Percentiles rank a stretch among this genome's conserved stretches.
Evolutionary conservation across 2,797 vertebrate genomes (phyloP).

Genomic region (Furcifer pardalis): DNA sequence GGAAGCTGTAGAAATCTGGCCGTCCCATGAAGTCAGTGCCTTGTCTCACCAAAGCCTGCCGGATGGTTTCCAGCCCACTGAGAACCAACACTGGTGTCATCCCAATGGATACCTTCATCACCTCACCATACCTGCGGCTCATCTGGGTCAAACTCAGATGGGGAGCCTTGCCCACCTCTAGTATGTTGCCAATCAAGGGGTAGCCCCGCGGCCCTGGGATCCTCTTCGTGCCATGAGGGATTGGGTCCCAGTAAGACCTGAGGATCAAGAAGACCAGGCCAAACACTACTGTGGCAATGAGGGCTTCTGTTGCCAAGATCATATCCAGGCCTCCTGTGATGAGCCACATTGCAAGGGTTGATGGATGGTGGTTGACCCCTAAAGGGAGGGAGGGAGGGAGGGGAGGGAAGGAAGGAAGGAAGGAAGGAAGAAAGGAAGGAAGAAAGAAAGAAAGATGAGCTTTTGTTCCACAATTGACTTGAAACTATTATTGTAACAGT

Average conservation of each 20-base stretch:
- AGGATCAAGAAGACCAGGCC: constrained; percentile 80
- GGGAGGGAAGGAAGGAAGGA: no score
- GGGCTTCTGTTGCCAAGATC: constrained; percentile 75
- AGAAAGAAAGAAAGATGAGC: no score
- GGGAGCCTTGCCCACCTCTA: constrained; percentile 80
- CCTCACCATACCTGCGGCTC: constrained; percentile 82
- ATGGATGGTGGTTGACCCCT: not conserved
- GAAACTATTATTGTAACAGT: no score
- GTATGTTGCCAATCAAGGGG: constrained; percentile 86
- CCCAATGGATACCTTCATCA: constrained; percentile 88
- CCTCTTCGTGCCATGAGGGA: constrained; percentile 81
- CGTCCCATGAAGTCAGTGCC: constrained; percentile 88
- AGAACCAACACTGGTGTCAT: constrained; percentile 88
- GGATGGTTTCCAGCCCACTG: constrained; percentile 81
- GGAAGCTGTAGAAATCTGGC: constrained; percentile 83
- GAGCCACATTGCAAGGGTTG: not conserved
- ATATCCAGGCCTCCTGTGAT: constrained; percentile 39
- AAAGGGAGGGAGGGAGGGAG: constrained; percentile 3
- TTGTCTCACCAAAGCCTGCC: constrained; percentile 88
- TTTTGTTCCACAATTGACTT: no score
- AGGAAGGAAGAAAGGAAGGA: no score
- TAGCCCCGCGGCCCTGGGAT: constrained; percentile 84
- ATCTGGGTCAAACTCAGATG: constrained; percentile 83
- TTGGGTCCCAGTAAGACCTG: constrained; percentile 57
- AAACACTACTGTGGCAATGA: constrained; percentile 72